phyloP scores from a whole-genome alignment of 2,113 vertebrate species.

The Potamarius usumacintae region DNA sequence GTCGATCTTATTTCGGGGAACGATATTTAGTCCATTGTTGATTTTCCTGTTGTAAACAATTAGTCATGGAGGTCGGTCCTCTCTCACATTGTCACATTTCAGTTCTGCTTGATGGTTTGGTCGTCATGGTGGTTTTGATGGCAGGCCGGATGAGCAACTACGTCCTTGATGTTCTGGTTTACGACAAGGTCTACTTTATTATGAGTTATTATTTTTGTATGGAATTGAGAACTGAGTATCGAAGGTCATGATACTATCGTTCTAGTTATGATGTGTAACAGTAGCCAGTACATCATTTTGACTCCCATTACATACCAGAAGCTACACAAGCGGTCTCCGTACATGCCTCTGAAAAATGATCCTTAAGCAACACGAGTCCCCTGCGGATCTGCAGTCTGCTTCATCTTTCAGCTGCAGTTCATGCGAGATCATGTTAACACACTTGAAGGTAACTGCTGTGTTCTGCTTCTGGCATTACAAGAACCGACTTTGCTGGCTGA shows the following conservation, averaged over 20 bases:
- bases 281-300: neutral
- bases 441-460: neutral
- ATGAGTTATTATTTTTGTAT: neutral
- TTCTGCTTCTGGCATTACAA: neutral
- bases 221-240: neutral
- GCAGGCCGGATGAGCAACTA: no score
- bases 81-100: no score
- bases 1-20: no score
- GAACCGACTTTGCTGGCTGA: neutral
- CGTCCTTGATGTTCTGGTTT: no score
- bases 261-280: neutral
- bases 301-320: neutral
- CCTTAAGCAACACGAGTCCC: neutral
- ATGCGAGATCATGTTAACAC: neutral
- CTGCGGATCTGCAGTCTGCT: neutral
- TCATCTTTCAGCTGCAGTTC: neutral
- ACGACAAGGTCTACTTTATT: neutral
- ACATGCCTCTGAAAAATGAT: neutral
- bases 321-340: neutral
- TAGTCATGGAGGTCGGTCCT: no score
- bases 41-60: no score
- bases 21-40: no score
- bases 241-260: no score
- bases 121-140: no score
- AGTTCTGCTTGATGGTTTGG: no score